phyloP scores from a whole-genome alignment of 2,888 invertebrate species.

The Heliconius sara region DNA sequence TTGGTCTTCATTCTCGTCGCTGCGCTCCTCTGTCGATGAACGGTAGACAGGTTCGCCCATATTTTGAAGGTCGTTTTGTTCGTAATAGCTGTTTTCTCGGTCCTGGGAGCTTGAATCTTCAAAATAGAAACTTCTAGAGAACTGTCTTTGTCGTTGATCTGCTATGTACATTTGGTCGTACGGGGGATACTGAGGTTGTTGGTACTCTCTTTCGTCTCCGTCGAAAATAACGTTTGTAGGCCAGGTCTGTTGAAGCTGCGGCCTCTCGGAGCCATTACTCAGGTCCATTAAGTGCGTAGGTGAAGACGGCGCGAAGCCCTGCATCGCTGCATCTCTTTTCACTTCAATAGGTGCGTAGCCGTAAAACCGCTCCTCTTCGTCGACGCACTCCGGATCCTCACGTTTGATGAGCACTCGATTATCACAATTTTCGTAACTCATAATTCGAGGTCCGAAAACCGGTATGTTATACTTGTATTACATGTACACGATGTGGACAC shows the following conservation, averaged over 20 bases:
- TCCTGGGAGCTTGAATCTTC: constrained; percentile 78
- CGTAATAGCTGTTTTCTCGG: constrained; percentile 63
- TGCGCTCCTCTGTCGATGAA: constrained; percentile 64
- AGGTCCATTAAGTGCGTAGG: constrained; percentile 78
- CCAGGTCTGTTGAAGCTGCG: constrained; percentile 62
- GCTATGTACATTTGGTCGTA: constrained; percentile 65
- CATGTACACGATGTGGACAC: constrained; percentile 65
- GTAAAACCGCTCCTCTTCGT: constrained; percentile 75
- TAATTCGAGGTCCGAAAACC: constrained; percentile 55
- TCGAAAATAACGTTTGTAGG: constrained; percentile 62
- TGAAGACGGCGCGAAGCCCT: constrained; percentile 68
- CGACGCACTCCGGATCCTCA: constrained; percentile 70
- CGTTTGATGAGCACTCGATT: constrained; percentile 74
- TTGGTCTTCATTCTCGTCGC: constrained; percentile 76
- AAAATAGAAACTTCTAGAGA: constrained; percentile 66
- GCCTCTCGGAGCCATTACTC: constrained; percentile 73
- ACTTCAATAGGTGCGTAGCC: constrained; percentile 70
- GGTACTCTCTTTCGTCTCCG: constrained; percentile 67
- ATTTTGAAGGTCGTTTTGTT: constrained; percentile 60
- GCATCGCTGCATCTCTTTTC: constrained; percentile 63
- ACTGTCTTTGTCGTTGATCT: constrained; percentile 67
- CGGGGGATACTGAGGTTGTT: constrained; percentile 60
- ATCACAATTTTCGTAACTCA: constrained; percentile 76
- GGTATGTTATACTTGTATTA: constrained; percentile 52
- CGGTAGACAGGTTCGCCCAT: constrained; percentile 58